Base-by-base conservation (phyloP, 2,888 invertebrate genomes). In the Sphaerophoria rueppellii region DNA sequence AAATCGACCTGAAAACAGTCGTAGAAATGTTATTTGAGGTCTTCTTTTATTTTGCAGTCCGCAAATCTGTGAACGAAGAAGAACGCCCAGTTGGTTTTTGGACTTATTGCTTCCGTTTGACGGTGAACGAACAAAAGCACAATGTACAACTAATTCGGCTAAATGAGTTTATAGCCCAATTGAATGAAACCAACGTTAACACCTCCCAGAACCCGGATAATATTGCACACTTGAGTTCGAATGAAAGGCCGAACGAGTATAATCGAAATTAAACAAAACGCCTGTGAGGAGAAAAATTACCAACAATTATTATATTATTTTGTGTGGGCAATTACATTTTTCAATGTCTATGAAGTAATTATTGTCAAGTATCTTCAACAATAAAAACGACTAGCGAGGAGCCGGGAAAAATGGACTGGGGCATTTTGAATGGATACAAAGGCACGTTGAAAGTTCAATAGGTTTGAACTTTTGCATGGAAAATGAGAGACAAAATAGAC, bases 101-200 rank as follows among this genome's bases (percentile, higher is more conserved):
- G 61, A 61, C 14, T 69, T 24, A 24, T 24, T 57, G 60, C 65
- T 74, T 82, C 78, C 78, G 74, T 74, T 74, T 16, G 55, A 12
- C 24, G 24, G 24, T 24, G 24, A 24, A 24, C 40, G 65, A 60
- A 58, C 37, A 71, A 73, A 34, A 55, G 69, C 65, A 71, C 71
- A 83, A 79, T 75, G 60, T 16, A 65, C 37, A 50, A 79, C 75
- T 83, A 79, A 80, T 79, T 83, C 70, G 52, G 3, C 74, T 75
- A 83, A 72, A 75, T 79, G 67, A 79, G 75, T 75, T 80, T 79
- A 80, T 72, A 61, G 69, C 61, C 60, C 83, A 83, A 83, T 83
- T 80, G 83, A 83, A 75, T 57, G 75, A 80, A 80, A 79, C 79
- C 83, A 79, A 79, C 54, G 55, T 83, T 61, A 72, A 83, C 79